A percentile compares a stretch with the other conserved stretches of the same genome.
phyloP scores from a whole-genome alignment of 2,888 invertebrate species.

The Salticus scenicus region DNA sequence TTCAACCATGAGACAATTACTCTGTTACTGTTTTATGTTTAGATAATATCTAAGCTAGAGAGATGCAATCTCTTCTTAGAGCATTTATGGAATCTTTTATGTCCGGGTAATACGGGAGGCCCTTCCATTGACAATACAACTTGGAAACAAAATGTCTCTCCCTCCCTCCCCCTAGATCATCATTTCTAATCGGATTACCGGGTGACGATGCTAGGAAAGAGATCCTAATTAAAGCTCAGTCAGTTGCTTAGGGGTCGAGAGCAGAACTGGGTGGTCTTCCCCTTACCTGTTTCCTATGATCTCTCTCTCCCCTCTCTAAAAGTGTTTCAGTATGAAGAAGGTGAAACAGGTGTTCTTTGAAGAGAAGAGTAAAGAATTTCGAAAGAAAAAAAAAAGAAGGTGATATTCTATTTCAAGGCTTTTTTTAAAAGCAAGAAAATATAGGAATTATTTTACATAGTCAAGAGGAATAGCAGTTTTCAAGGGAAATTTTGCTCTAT shows the following conservation, averaged over 20 bases:
- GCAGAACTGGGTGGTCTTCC: constrained; percentile 48
- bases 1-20: too few species aligned
- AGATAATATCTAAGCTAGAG: neutral
- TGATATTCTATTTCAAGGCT: constrained; percentile 3
- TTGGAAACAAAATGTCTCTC: neutral
- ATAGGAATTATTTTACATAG: neutral
- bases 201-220: constrained; percentile 43
- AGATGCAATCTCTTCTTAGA: neutral
- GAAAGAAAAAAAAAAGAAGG: too few species aligned
- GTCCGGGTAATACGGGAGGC: constrained; percentile 1
- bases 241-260: neutral
- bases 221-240: constrained; percentile 47
- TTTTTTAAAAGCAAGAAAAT: neutral
- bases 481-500: neutral
- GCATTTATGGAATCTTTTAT: neutral
- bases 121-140: neutral
- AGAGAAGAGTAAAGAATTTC: neutral
- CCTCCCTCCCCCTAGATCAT: neutral
- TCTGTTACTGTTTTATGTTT: neutral
- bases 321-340: neutral
- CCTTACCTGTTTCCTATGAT: neutral
- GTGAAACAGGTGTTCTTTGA: neutral
- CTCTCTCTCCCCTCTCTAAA: neutral
- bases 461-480: neutral
- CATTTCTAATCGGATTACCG: constrained; percentile 53